Base-by-base conservation (phyloP, 2,888 invertebrate species). In the Alloscopus bannaensis region DNA sequence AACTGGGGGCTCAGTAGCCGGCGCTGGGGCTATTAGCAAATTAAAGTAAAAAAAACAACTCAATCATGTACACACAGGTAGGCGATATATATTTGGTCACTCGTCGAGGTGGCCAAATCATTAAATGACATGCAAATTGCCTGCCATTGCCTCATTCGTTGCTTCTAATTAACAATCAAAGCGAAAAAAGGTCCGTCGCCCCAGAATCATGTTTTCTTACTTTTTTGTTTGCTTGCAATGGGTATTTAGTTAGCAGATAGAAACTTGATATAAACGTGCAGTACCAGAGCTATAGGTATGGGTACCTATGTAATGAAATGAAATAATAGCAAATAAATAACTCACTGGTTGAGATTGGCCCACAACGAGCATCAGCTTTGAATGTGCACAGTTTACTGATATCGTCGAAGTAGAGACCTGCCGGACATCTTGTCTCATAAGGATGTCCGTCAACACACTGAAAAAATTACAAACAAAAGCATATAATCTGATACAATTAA, bases 391-490 rank as follows among this genome's bases (percentile, higher is more conserved):
- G 94, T 89, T 96, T 96, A 89, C 92, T 93, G 87, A 95, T 92
- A 87, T 96, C 96, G 88, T 97, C 96, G 88, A 96, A 97, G 88
- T 94, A 94, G 64, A 97, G 90, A 73, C 95, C 95, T 1, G 96
- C 95, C 13, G 96, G 97, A 88, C 96, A 97, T 87, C 95, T 91
- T 89, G 95, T 95, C 87, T 94, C 86, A 88, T 96, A 96, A 0
- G 96, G 95, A 87, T 91, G 95, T 79, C 94, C 94, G 89, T 96
- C 95, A 69, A 96, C 96, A 88, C 96, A 97, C 95, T 96, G 89
- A 85, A 89, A 90, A 29, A 55, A 18, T 29, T 4, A 47, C 47
- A 16, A 11, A 47, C 55, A 60, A 45, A 18, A 22, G 47, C n/a
- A n/a, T n/a, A n/a, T n/a, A n/a, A 52, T 36, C 13, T 36, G 8